These are phyloP conservation scores for Diplazon laetatorius DNA, from an alignment of 2,888 invertebrate genomes.

Conservation along the genomic window DNA sequence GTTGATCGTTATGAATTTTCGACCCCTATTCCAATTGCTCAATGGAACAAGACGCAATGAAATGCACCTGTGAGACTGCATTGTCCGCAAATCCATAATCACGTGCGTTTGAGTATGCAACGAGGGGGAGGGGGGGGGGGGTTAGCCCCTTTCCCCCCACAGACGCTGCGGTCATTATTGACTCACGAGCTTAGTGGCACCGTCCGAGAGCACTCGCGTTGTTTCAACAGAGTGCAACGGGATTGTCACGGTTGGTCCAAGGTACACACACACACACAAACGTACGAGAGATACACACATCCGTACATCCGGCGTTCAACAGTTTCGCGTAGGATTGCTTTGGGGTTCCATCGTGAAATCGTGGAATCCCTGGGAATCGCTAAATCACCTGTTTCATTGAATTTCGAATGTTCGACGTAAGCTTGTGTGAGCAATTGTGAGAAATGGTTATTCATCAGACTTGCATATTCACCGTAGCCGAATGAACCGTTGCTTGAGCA, in stretches of 20 bases:
- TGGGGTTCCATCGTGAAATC: conserved; percentile 7
- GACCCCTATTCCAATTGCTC: too few relatives aligned
- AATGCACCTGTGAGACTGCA: background rate
- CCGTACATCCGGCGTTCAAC: background rate
- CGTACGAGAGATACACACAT: background rate
- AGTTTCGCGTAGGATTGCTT: too few relatives aligned
- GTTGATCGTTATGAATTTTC: too few relatives aligned
- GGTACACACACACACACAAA: background rate
- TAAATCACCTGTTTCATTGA: conserved; percentile 18
- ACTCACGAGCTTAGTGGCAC: conserved; percentile 35
- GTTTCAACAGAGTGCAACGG: conserved; percentile 16
- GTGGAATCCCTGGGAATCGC: background rate
- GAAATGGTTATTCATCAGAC: background rate
- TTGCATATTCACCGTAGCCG: background rate
- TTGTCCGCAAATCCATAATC: conserved; percentile 23
- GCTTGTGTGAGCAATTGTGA: background rate
- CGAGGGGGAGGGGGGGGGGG: too few relatives aligned
- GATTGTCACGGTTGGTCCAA: background rate
- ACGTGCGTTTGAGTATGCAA: conserved; percentile 3
- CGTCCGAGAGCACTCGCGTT: conserved; percentile 14
- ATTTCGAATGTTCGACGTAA: background rate
- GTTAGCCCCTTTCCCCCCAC: too few relatives aligned
- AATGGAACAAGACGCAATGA: background rate
- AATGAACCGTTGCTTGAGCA: background rate
- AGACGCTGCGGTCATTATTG: conserved; percentile 27